phyloP scores from a whole-genome alignment of 1,140 invertebrate species.

The Lanistes nyassanus region DNA sequence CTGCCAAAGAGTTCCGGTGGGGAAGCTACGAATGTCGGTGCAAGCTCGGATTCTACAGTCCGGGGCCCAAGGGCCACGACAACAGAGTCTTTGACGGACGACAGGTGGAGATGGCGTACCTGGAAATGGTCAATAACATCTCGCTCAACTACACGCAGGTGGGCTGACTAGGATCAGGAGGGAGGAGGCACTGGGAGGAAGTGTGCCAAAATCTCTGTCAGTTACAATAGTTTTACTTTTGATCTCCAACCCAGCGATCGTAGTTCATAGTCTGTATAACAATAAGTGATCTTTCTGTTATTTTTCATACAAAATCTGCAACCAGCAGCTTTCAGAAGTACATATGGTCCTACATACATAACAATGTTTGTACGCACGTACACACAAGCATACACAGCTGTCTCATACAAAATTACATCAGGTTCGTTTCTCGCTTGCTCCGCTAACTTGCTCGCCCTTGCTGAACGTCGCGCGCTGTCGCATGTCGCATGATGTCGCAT shows the following conservation, averaged over 20 bases:
- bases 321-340: not conserved
- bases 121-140: conserved; percentile 41
- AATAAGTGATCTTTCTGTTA: no score
- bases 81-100: conserved; percentile 53
- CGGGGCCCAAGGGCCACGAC: conserved; percentile 14
- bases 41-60: conserved; percentile 52
- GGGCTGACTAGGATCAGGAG: not conserved
- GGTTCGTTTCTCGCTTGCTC: no score
- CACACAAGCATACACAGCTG: no score
- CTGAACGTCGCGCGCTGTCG: not conserved
- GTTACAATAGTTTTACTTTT: no score
- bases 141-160: conserved; percentile 30
- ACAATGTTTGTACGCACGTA: not conserved
- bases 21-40: conserved; percentile 62
- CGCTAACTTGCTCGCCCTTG: conserved; percentile 10
- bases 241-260: no score
- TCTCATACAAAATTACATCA: not conserved
- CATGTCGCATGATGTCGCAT: no score
- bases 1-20: conserved; percentile 43
- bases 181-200: not conserved
- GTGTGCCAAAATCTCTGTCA: no score
- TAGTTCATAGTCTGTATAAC: no score
- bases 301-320: not conserved
- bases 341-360: no score
- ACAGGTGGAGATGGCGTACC: conserved; percentile 52